A percentile compares a stretch with the other conserved stretches of the same genome.
Conservation (phyloP, 2,888 invertebrate species). For the Hesperia comma region DNA sequence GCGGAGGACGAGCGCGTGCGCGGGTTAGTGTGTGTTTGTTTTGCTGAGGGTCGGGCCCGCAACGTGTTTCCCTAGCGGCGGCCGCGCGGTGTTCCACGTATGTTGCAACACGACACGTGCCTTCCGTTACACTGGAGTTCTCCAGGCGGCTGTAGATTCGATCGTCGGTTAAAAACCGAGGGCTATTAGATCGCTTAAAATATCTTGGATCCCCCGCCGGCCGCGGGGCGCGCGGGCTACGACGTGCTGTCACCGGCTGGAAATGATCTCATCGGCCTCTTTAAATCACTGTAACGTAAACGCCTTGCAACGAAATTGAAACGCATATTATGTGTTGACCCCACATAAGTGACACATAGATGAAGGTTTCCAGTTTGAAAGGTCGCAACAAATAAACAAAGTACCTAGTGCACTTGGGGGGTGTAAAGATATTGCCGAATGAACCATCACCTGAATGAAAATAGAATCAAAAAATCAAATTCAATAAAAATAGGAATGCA, state of each 20-base stretch:
- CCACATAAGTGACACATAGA: too few species aligned
- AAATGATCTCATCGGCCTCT: not conserved
- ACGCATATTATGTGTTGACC: too few species aligned
- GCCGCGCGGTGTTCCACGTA: not conserved
- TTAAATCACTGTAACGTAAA: not conserved
- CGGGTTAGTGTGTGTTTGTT: conserved; percentile 9
- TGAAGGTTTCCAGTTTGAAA: too few species aligned
- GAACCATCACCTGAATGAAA: not conserved
- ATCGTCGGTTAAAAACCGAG: conserved; percentile 32
- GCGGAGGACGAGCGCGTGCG: not conserved
- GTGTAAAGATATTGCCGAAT: not conserved
- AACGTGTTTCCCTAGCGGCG: not conserved
- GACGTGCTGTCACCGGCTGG: not conserved
- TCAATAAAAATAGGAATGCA: conserved; percentile 1
- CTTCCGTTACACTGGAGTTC: not conserved
- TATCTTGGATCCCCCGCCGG: conserved; percentile 36
- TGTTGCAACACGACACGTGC: not conserved
- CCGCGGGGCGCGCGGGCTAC: not conserved
- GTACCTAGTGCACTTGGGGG: not conserved
- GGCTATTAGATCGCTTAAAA: conserved; percentile 31
- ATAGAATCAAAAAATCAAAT: not conserved
- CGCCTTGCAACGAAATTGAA: too few species aligned
- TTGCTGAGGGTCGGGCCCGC: not conserved
- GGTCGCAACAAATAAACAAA: too few species aligned
- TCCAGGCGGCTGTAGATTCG: conserved; percentile 3